Evolutionary conservation across 2,888 invertebrate species (phyloP).

Genomic region (Drepana falcataria): DNA sequence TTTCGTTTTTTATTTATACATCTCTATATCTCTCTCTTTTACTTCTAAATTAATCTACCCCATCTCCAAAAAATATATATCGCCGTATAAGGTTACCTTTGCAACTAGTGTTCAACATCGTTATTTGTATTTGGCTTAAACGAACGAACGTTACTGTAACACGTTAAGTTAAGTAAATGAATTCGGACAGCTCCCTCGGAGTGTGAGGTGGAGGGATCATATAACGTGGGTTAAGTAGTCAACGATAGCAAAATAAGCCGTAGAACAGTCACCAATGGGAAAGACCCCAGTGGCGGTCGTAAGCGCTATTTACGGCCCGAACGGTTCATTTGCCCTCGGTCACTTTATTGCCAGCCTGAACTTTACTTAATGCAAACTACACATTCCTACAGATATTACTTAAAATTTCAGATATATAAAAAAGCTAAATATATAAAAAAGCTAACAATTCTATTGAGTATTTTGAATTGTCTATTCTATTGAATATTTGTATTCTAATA

Average conservation of each 20-base stretch:
- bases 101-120: too few relatives aligned
- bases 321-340: slow-evolving; percentile 59
- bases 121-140: not conserved
- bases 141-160: not conserved
- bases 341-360: slow-evolving; percentile 51
- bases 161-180: not conserved
- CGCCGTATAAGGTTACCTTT: too few relatives aligned
- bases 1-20: too few relatives aligned
- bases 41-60: too few relatives aligned
- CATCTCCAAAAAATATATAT: too few relatives aligned
- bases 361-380: slow-evolving; percentile 45
- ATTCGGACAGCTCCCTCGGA: not conserved
- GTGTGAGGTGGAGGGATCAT: not conserved
- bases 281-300: slow-evolving; percentile 44
- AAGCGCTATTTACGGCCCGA: slow-evolving; percentile 57
- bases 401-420: slow-evolving; percentile 4
- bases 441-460: too few relatives aligned
- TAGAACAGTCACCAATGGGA: slow-evolving; percentile 23
- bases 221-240: not conserved
- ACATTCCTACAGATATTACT: slow-evolving; percentile 8
- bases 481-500: too few relatives aligned
- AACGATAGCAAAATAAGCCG: slow-evolving; percentile 1
- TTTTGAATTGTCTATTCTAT: too few relatives aligned
- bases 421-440: slow-evolving; percentile 1
- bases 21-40: too few relatives aligned